Evolutionary conservation across 2,888 invertebrate genomes (phyloP).

Genomic region (Brenthis daphne): DNA sequence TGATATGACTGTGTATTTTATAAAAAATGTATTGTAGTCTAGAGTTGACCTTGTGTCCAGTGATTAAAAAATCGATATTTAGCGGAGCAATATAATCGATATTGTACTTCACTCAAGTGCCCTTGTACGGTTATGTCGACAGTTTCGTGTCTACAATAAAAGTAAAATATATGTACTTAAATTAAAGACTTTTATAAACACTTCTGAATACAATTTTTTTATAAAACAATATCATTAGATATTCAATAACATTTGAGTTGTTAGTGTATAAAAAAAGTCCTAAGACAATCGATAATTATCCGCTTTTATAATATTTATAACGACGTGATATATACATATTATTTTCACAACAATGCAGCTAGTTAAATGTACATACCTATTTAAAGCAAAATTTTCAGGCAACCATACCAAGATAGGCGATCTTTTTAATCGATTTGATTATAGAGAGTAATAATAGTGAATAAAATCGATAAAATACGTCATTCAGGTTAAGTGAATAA

Average conservation of each 20-base stretch:
- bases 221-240: no score
- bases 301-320: no score
- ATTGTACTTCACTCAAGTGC: slow-evolving; percentile 4
- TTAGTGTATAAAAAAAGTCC: no score
- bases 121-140: slow-evolving; percentile 1
- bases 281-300: no score
- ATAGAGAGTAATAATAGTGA: slow-evolving; percentile 1
- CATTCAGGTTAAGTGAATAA: not conserved
- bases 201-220: no score
- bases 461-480: slow-evolving; percentile 17
- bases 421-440: slow-evolving; percentile 4
- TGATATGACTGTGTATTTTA: not conserved
- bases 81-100: slow-evolving; percentile 24
- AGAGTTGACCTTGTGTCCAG: slow-evolving; percentile 16
- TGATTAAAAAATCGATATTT: slow-evolving; percentile 28
- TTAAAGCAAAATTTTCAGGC: not conserved
- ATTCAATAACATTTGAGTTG: no score
- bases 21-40: slow-evolving; percentile 6
- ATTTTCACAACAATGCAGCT: no score
- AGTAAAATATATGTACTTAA: not conserved
- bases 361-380: no score
- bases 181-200: not conserved
- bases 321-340: no score
- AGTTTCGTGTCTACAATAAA: slow-evolving; percentile 1
- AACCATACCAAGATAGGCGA: slow-evolving; percentile 1